Base-by-base conservation (phyloP, 30 jellyfish, hydroid and myxozoan species). In the Aurelia aurita complex sp. Pacific region DNA sequence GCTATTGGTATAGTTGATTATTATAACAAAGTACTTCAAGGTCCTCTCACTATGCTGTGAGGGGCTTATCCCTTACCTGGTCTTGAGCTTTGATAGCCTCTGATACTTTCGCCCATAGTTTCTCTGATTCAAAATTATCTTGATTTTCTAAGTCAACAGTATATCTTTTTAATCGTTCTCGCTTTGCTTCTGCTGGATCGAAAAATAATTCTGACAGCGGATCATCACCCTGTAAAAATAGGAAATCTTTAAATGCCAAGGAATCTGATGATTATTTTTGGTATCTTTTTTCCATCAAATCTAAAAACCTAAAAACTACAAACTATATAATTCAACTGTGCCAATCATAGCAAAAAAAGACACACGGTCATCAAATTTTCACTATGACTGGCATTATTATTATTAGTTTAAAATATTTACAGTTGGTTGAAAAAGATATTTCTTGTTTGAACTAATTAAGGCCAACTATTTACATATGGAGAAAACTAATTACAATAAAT, bases 91-190 rank as follows among this genome's bases (percentile, higher is more conserved):
- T 76, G 73, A 94, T 81, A 6, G 98, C 98, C 17, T 71, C 94
- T 15, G 97, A 81, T 15, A 94, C 98, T 35, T 88, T 78, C 36
- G 73, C 73, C 98, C 98, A 94, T 32, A 94, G 46, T 53, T 85
- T 87, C 53, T 94, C 98, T 10, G 98, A 94, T 80, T 94, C 98
- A 69, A n/a, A 88, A 63, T 87, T 92, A 64, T 85, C 91, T 66
- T 94, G 98, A 10, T 64, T 88, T 15, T 78, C 90, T 50, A 78
- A 64, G 29, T 69, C 92, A 60, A 90, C 72, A 4, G 85, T 81
- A 54, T 35, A 83, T 43, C 98, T 77, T 80, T 73, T 88, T 17
- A 94, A 69, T 6, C 98, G 89, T 61, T 97, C 81, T 34, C 66
- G 79, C 66, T 83, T 87, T 38, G 94, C 96, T 8, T 88, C 98